phyloP scores from a whole-genome alignment of 2,113 vertebrate species.

The Bagarius yarrelli region DNA sequence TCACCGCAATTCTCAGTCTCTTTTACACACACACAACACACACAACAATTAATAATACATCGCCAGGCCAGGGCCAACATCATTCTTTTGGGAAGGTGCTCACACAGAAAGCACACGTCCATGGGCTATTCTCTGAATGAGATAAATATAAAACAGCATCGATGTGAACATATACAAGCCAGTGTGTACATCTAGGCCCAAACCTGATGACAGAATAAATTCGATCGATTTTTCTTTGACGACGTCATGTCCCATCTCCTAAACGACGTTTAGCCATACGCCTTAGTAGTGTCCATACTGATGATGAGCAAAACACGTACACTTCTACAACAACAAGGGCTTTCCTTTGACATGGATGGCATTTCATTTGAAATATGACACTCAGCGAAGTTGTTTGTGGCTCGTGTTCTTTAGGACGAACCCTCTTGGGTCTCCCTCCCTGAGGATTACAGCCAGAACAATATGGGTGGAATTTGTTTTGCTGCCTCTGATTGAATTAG shows the following conservation, averaged over 20 bases:
- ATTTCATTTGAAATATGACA: constrained; percentile 46
- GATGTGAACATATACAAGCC: constrained; percentile 6
- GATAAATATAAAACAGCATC: constrained; percentile 40
- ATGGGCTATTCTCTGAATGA: constrained; percentile 33
- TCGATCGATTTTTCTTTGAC: neutral
- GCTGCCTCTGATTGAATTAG: constrained; percentile 85
- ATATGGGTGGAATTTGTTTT: constrained; percentile 80
- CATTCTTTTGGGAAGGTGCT: constrained; percentile 47
- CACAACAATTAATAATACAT: constrained; percentile 59
- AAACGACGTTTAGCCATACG: neutral
- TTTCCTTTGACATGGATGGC: constrained; percentile 23
- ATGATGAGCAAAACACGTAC: constrained; percentile 2
- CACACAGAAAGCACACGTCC: constrained; percentile 32
- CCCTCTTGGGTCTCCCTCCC: constrained; percentile 35
- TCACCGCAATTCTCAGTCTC: neutral
- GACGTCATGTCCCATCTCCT: neutral
- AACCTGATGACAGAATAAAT: constrained; percentile 9
- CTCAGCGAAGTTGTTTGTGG: constrained; percentile 37
- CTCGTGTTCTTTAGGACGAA: constrained; percentile 23
- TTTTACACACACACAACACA: constrained; percentile 15
- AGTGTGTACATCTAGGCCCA: neutral
- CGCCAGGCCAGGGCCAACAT: constrained; percentile 47
- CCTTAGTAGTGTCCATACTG: neutral
- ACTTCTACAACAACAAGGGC: constrained; percentile 16
- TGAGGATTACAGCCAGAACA: constrained; percentile 61